These are phyloP conservation scores for Aleiodes sp. DNA, from an alignment of 1,140 invertebrate genomes.

Conservation along the genomic window DNA sequence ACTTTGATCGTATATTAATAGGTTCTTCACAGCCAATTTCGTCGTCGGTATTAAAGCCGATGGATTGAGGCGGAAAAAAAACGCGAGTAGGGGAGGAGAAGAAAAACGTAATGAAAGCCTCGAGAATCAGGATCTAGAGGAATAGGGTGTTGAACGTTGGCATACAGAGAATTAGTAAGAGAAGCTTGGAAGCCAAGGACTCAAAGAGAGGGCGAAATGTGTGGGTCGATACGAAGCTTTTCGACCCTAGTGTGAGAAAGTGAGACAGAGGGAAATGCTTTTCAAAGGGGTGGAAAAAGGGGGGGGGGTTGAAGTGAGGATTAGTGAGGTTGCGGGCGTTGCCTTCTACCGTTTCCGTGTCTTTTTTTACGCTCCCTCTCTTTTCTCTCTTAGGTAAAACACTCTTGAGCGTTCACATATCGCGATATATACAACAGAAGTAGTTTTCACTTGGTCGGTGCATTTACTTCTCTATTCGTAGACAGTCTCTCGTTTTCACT, in stretches of 20 bases:
- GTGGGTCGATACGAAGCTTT: slow-evolving; percentile 34
- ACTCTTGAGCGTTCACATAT: background rate
- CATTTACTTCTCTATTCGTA: background rate
- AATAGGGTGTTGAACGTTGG: background rate
- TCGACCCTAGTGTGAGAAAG: slow-evolving; percentile 25
- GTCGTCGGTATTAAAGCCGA: background rate
- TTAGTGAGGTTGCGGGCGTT: slow-evolving; percentile 25
- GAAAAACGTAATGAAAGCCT: background rate
- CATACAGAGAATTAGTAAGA: background rate
- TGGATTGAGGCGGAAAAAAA: background rate
- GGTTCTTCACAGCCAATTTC: background rate
- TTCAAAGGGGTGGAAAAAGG: background rate
- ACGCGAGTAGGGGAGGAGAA: background rate
- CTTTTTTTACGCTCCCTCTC: background rate
- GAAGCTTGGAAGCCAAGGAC: background rate
- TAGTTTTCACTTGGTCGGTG: slow-evolving; percentile 16
- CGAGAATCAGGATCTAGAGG: background rate
- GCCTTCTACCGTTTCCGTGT: slow-evolving; percentile 24
- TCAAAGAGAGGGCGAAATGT: slow-evolving; percentile 1
- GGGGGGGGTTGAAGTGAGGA: background rate
- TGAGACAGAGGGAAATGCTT: slow-evolving; percentile 3
- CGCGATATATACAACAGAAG: background rate
- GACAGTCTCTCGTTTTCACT: background rate
- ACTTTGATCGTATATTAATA: background rate
- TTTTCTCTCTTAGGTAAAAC: background rate